Evolutionary conservation across 2,113 vertebrate species (phyloP), one percentile per base, ranked within the genome.

Genomic region (Turdus rufiventris): DNA sequence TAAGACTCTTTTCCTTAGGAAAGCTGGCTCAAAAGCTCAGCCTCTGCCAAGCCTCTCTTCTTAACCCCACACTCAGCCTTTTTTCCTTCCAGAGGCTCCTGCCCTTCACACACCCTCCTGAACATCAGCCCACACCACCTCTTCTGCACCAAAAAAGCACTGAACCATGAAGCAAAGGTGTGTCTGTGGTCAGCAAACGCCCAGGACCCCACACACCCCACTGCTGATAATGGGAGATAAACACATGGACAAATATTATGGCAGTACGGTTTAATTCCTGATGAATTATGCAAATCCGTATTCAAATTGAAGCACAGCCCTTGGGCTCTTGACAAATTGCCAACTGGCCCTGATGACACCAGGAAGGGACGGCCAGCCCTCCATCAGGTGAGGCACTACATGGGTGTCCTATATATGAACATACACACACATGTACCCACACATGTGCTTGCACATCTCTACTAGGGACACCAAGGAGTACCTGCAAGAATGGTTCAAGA

Each of bases 391-490:
- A 70, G 51, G 61, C 40, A 10, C 9, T 25, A 24, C 24, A 23
- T 1, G 21, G 33, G 26, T 63, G 48, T 18, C 45, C 74, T 42
- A 3, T 2, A 1, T 1, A 17, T 2, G 14, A 5, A 31, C 2
- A 7, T 2, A 20, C 1, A 48, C 1, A 2, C 21, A 5, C 14
- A 26, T 1, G 0, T 14, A n/a, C n/a, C n/a, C n/a, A n/a, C 38
- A 38, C 38, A 61, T 0, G 47, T 8, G 18, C 50, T 14, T 11
- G 33, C 70, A 57, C 28, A 66, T 65, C 61, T 61, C 53, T 38
- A 3, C 33, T 0, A 29, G 15, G 23, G 16, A 67, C 17, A 72
- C 25, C 34, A 18, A 43, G 42, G 5, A 79, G 18, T 42, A 45
- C 10, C 31, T 53, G 43, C 19, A 75, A 36, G n/a, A 91, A 80